Base-by-base conservation (phyloP, 2,113 vertebrate species). In the Scomber japonicus region DNA sequence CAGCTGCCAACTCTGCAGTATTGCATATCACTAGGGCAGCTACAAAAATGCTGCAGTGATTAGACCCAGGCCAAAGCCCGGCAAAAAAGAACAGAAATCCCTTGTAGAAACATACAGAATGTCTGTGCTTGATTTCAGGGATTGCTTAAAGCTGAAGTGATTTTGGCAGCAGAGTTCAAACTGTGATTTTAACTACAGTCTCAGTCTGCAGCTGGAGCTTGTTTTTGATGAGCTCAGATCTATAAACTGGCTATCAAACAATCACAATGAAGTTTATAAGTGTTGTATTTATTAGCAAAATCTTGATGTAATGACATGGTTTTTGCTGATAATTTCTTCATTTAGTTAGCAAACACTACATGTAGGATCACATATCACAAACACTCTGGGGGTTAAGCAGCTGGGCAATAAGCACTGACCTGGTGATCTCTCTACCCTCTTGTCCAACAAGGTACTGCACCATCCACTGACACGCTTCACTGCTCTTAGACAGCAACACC, bases 381-480 rank as follows among this genome's bases (percentile, higher is more conserved):
- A 15, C 2, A 44, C 12, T 5, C 2, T 24, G 63, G 45, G 14
- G 0, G 21, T 48, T 15, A 12, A 40, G 9, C 35, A 40, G 35
- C 35, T 40, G 35, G 35, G 9, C 35, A 40, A 40, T 1, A 40
- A 40, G 31, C 19, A 64, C 97, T 94, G 85, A 99, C 98, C 97
- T 98, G 40, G 97, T 96, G 70, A 98, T 96, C 91, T 99, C 98
- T 50, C 97, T 90, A 2, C 98, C 98, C 93, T 99, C 98, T 10
- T 96, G 93, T 64, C 96, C 95, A 1, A 98, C 95, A 21, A 99
- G 95, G 90, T 97, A 98, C 82, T 99, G 97, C 81, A 97, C 95
- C 89, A 99, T 95, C 98, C 98, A 99, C 86, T 98, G 96, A 76
- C 98, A 99, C 9, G 98, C 97, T 89, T 98, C 96, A 51, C 95